Conservation (phyloP, 2,888 invertebrate species). For the Acanthosepion pharaonis region DNA sequence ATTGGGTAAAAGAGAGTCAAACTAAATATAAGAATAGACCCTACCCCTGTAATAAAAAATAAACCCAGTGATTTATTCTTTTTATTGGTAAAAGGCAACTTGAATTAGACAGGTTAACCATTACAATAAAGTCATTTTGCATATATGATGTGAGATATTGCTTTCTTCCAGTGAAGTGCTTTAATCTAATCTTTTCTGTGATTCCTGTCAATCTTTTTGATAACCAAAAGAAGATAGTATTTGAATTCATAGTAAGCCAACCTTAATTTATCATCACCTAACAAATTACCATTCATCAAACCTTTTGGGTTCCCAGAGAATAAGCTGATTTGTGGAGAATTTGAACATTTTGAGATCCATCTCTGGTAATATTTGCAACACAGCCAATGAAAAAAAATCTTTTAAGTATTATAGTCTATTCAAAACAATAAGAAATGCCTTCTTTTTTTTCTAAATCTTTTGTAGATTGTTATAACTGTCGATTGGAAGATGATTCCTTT, state of each 20-base stretch:
- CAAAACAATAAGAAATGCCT: background rate
- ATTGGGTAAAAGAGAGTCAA: background rate
- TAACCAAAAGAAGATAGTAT: background rate
- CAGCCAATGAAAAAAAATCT: background rate
- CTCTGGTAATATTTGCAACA: background rate
- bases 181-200: background rate
- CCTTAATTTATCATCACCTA: too few relatives aligned
- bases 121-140: background rate
- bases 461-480: background rate
- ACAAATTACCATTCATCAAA: background rate
- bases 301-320: background rate
- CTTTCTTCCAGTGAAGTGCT: background rate
- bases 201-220: background rate
- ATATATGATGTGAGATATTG: background rate
- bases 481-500: background rate
- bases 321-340: background rate
- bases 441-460: background rate
- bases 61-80: background rate
- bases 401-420: background rate
- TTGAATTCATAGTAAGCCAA: background rate
- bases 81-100: background rate
- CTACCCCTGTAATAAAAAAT: too few relatives aligned
- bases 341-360: background rate
- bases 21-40: too few relatives aligned
- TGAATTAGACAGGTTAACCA: background rate